Percentiles rank a stretch among this genome's conserved stretches.
These are phyloP conservation scores for Sphyrna mokarran DNA, from an alignment of 2,113 vertebrate species.

Conservation along the genomic window DNA sequence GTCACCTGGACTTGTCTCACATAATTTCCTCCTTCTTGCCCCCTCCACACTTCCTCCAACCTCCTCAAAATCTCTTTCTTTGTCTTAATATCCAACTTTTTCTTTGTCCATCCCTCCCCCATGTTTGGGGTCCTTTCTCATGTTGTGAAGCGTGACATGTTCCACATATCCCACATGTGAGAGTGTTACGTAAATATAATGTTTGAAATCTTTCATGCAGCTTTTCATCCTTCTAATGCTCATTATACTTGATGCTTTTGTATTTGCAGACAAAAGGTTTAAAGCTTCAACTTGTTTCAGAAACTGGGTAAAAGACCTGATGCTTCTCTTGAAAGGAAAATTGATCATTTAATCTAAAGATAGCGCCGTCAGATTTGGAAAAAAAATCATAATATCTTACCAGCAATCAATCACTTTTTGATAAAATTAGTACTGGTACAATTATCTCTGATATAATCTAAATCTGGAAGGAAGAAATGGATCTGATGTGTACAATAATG, in stretches of 20 bases:
- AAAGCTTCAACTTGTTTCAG: background rate
- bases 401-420: slow-evolving; percentile 13
- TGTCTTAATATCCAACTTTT: background rate
- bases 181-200: background rate
- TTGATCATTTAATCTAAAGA: slow-evolving; percentile 17
- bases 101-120: background rate
- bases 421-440: slow-evolving; percentile 6
- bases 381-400: background rate
- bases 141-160: background rate
- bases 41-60: background rate
- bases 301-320: background rate
- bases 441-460: slow-evolving; percentile 30
- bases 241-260: background rate
- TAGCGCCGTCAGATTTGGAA: background rate
- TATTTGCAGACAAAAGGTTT: background rate
- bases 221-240: background rate
- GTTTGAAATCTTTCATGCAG: background rate
- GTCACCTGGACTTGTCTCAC: background rate
- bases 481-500: background rate
- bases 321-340: background rate
- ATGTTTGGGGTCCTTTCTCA: background rate
- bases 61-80: background rate
- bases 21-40: background rate
- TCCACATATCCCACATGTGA: background rate
- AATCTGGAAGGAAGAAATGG: slow-evolving; percentile 26